These are phyloP conservation scores for Oncopeltus fasciatus DNA, from an alignment of 1,140 invertebrate species.

Conservation along the genomic window DNA sequence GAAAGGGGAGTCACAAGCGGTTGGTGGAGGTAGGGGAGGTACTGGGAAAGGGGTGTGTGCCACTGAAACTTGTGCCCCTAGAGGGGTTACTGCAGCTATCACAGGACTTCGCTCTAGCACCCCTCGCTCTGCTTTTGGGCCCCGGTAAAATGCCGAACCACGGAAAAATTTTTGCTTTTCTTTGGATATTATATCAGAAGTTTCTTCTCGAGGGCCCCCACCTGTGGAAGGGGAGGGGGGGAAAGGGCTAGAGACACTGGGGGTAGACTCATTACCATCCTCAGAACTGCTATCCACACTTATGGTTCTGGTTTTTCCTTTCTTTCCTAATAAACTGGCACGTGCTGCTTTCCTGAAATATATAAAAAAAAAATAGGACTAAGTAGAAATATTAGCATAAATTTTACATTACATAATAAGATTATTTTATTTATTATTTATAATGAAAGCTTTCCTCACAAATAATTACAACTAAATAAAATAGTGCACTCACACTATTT, in stretches of 20 bases:
- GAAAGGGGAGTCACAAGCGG: constrained; percentile 22
- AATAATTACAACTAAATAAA: no score
- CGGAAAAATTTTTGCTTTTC: constrained; percentile 76
- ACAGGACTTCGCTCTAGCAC: constrained; percentile 26
- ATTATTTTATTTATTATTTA: no score
- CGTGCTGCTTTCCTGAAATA: constrained; percentile 29
- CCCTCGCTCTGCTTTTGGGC: not conserved
- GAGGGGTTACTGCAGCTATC: constrained; percentile 22
- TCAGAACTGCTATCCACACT: constrained; percentile 37
- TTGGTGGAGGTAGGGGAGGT: constrained; percentile 11
- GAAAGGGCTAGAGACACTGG: constrained; percentile 29
- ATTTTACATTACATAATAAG: no score
- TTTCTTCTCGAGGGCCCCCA: constrained; percentile 31
- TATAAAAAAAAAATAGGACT: not conserved
- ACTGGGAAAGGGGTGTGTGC: constrained; percentile 25
- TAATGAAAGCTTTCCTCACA: no score
- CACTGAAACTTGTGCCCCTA: no score
- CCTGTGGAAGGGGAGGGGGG: constrained; percentile 29
- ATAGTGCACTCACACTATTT: no score
- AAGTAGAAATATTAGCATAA: no score
- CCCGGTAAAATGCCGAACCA: constrained; percentile 49
- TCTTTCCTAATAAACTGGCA: constrained; percentile 27
- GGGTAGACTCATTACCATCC: constrained; percentile 41
- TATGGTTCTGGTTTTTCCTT: constrained; percentile 28
- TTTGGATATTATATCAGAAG: constrained; percentile 57